Base-by-base conservation (phyloP, 1,140 invertebrate genomes). In the Neodiprion pinetum region DNA sequence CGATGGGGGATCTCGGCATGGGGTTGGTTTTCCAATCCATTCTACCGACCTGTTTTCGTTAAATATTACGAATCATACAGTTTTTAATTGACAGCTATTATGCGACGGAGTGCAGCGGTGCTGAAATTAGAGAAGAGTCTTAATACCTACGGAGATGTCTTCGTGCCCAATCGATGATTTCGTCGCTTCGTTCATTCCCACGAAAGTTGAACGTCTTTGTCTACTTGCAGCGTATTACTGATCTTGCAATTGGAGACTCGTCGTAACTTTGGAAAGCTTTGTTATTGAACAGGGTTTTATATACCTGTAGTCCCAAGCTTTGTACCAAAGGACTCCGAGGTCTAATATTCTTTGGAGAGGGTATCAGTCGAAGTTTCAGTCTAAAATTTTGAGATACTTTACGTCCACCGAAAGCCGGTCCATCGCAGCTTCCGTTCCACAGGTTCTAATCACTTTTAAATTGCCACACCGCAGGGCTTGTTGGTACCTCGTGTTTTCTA, bases 11-110 rank as follows among this genome's bases (percentile, higher is more conserved):
- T 49, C 70, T 48, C 70, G n/a, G 70, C 70, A 71, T 71, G 70
- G 70, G 70, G 70, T 61, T 14, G 11, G 5, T 61, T 3, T 17
- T 61, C n/a, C 4, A 61, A 61, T 61, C 3, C n/a, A 61, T 61
- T 61, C 4, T 5, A 61, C 11, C 11, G n/a, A 61, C n/a, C 11
- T 61, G n/a, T 61, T 61, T 61, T 9, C n/a, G 53, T 61, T 61
- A 82, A 75, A 66, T 74, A 68, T 72, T 67, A 74, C 67, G 47
- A 75, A 73, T 77, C 75, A 75, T 75, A 69, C 72, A 73, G 74
- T 77, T 77, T 77, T 77, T 74, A 77, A 23, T 49, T 70, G 72
- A 48, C 53, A 70, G 61, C 48, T 73, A 71, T 40, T 71, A 40
- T n/a, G 61, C 17, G 40, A 40, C 47, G 11, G 40, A 50, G 70